These are phyloP conservation scores for Diadromus collaris DNA, from an alignment of 2,888 invertebrate species.

Conservation along the genomic window DNA sequence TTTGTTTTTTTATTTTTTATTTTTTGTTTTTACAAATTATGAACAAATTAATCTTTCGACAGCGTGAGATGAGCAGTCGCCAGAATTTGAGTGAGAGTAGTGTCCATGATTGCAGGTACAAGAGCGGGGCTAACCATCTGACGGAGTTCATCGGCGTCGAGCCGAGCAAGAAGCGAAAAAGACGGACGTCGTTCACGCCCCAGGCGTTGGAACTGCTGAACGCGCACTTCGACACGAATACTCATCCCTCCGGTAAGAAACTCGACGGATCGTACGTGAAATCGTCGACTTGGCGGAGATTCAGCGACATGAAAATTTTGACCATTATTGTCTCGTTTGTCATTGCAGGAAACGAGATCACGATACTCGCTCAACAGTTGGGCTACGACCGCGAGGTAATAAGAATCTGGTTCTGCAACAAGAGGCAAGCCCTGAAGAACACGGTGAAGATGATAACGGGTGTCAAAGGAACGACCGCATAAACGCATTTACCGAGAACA, in stretches of 20 bases:
- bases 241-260: conserved; percentile 96
- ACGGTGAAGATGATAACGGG: conserved; percentile 94
- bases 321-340: not conserved
- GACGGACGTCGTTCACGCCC: conserved; percentile 98
- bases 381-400: conserved; percentile 99
- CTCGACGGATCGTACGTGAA: not conserved
- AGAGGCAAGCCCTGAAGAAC: conserved; percentile 98
- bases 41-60: not conserved
- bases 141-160: conserved; percentile 98
- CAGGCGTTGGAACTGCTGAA: conserved; percentile 97
- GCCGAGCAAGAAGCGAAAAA: conserved; percentile 97
- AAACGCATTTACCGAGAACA: conserved; percentile 30
- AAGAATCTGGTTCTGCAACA: conserved; percentile 99
- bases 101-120: conserved; percentile 87
- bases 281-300: not conserved
- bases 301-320: not conserved
- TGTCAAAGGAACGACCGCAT: conserved; percentile 52
- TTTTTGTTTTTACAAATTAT: not conserved
- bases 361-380: conserved; percentile 95
- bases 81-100: conserved; percentile 78
- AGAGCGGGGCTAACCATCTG: conserved; percentile 95
- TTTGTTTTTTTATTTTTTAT: not conserved
- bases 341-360: conserved; percentile 95
- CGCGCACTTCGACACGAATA: conserved; percentile 97
- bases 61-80: conserved; percentile 60